Percentiles rank a stretch among this genome's conserved stretches.
Conservation (phyloP, 2,113 vertebrate genomes). For the Dolichallabes microphthalmus region DNA sequence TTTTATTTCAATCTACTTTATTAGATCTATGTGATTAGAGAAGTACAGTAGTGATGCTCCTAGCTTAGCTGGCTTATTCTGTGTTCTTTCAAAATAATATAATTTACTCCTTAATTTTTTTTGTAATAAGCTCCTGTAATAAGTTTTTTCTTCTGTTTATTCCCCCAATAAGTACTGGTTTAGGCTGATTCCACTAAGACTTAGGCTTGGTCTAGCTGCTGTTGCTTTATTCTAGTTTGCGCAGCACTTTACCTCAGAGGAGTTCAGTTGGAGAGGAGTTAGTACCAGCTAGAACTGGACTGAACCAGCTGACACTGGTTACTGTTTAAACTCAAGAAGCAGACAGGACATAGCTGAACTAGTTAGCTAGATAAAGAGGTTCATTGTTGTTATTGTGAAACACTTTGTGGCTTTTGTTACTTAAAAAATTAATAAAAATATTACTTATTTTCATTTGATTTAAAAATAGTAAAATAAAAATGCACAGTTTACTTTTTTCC, state of each 20-base stretch:
- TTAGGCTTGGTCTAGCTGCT: background rate
- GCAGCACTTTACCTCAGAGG: background rate
- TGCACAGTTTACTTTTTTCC: background rate
- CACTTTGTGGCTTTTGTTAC: too few species aligned
- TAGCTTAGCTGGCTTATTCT: background rate
- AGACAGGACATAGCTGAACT: background rate
- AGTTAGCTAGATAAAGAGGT: background rate
- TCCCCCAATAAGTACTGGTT: background rate
- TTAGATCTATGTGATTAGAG: background rate
- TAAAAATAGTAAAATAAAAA: background rate
- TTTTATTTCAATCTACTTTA: background rate
- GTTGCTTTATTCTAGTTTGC: background rate
- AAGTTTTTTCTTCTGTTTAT: too few species aligned
- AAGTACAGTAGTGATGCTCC: background rate
- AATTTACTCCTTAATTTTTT: too few species aligned
- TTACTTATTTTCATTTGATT: too few species aligned
- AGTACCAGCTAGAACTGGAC: background rate
- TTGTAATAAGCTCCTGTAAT: too few species aligned
- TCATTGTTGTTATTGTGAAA: background rate
- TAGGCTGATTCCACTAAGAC: too few species aligned
- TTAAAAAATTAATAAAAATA: background rate
- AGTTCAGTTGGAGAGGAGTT: background rate
- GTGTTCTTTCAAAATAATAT: background rate
- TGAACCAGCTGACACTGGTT: background rate
- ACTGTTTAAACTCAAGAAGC: background rate